These are phyloP conservation scores for Dryas iulia DNA, from an alignment of 1,140 invertebrate genomes.

Conservation along the genomic window DNA sequence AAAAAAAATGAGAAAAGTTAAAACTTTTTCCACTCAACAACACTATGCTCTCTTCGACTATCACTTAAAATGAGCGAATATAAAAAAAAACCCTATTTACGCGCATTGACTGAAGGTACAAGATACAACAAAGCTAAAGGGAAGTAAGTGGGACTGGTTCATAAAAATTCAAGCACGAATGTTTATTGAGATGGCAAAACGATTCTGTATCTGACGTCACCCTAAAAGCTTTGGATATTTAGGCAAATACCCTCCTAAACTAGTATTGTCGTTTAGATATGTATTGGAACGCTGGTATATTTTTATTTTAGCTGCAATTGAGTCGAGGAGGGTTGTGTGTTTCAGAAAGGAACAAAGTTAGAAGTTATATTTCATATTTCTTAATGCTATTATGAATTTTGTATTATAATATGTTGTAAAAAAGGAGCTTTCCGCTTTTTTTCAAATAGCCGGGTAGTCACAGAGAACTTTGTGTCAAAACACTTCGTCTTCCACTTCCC, in stretches of 20 bases:
- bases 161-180: slow-evolving; percentile 27
- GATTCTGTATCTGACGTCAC: slow-evolving; percentile 31
- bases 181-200: slow-evolving; percentile 32
- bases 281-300: neutral
- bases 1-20: too few species aligned
- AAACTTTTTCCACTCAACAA: neutral
- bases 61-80: neutral
- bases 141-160: slow-evolving; percentile 16
- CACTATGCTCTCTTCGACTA: neutral
- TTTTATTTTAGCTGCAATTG: neutral
- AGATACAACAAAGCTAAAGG: neutral
- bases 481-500: too few species aligned
- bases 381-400: too few species aligned
- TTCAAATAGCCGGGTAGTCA: too few species aligned
- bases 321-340: neutral
- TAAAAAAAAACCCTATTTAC: neutral
- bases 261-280: neutral
- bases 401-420: too few species aligned
- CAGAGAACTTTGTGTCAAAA: too few species aligned
- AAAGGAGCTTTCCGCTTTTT: too few species aligned
- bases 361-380: too few species aligned
- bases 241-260: slow-evolving; percentile 28
- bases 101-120: neutral
- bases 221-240: slow-evolving; percentile 37
- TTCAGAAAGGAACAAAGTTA: too few species aligned